Conservation (phyloP, 1,140 invertebrate genomes). For the Zelostemma sp. region DNA sequence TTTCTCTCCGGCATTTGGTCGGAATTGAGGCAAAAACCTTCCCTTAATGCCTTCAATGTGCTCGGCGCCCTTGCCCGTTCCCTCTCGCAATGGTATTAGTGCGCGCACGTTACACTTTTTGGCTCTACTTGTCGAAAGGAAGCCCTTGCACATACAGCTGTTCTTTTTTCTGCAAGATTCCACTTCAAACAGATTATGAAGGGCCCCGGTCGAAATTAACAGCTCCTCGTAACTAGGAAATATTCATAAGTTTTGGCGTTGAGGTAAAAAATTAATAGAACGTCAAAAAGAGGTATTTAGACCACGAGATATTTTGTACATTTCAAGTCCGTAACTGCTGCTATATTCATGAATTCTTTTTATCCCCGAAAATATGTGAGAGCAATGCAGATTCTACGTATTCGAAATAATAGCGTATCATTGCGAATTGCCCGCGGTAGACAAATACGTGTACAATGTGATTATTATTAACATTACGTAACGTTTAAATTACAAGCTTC, state of each 20-base stretch:
- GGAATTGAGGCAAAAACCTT: constrained; percentile 56
- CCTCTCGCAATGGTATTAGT: constrained; percentile 4
- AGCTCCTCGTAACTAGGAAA: no score
- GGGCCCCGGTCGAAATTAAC: background rate
- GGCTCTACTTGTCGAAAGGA: background rate
- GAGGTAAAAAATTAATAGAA: background rate
- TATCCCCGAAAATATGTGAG: no score
- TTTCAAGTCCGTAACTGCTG: no score
- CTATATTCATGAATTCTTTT: no score
- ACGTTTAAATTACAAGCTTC: background rate
- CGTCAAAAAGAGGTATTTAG: no score
- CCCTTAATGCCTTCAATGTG: constrained; percentile 62
- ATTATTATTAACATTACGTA: no score
- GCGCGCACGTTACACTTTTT: constrained; percentile 14
- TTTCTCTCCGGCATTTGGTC: constrained; percentile 44
- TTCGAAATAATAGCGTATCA: background rate
- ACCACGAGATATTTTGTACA: no score
- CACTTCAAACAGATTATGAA: background rate
- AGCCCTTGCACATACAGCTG: background rate
- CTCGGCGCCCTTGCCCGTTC: constrained; percentile 27
- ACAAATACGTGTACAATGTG: no score
- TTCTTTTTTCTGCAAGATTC: background rate
- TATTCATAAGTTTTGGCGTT: no score
- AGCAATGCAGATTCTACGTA: background rate
- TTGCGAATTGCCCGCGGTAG: background rate